Percentiles rank a stretch among this genome's conserved stretches.
Conservation (phyloP, 2,888 invertebrate genomes). For the Agonopterix alstromeriana region DNA sequence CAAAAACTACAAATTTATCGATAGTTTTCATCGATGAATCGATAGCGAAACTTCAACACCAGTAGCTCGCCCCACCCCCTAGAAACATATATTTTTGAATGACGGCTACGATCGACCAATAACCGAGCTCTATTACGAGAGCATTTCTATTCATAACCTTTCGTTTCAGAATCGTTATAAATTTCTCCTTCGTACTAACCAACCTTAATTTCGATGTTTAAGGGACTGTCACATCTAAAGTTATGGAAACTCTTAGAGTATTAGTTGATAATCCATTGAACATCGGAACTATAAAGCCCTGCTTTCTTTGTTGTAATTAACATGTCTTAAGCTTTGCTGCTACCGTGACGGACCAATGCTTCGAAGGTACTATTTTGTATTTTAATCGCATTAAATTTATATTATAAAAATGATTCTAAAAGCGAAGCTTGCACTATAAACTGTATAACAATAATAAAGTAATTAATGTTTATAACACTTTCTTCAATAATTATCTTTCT, state of each 20-base stretch:
- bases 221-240: constrained; percentile 31
- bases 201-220: constrained; percentile 39
- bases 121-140: too few relatives aligned
- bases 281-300: constrained; percentile 33
- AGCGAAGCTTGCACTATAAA: constrained; percentile 59
- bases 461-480: not conserved
- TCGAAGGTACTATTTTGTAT: constrained; percentile 60
- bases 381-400: constrained; percentile 26
- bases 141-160: not conserved
- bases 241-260: constrained; percentile 16
- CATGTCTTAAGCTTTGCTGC: constrained; percentile 68
- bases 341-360: constrained; percentile 66
- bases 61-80: too few relatives aligned
- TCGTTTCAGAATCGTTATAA: constrained; percentile 12
- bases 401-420: constrained; percentile 25
- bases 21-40: too few relatives aligned
- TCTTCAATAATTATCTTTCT: not conserved
- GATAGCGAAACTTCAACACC: too few relatives aligned
- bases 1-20: too few relatives aligned
- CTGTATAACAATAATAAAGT: constrained; percentile 1
- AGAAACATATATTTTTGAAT: too few relatives aligned
- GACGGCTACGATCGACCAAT: too few relatives aligned
- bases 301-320: constrained; percentile 70
- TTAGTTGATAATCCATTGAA: constrained; percentile 37
- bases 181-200: constrained; percentile 31